Evolutionary conservation across 2,113 vertebrate species (phyloP).

Genomic region (Clarias magur): DNA sequence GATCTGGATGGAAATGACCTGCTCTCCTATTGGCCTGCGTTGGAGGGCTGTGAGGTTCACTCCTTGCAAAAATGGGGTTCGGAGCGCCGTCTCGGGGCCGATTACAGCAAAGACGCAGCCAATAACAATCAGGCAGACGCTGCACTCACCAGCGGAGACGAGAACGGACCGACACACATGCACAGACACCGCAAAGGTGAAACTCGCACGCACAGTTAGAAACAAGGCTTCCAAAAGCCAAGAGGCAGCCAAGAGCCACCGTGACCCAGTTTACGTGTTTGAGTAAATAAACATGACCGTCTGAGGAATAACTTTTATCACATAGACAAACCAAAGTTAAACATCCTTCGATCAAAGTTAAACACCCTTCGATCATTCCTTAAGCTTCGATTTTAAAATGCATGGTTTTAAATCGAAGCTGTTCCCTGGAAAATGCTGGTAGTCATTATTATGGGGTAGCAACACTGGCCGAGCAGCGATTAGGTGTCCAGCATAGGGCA

Average conservation of each 20-base stretch:
- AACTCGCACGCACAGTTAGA: constrained; percentile 5
- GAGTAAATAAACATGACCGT: background rate
- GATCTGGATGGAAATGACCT: constrained; percentile 96
- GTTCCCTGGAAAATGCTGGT: background rate
- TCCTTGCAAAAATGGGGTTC: constrained; percentile 97
- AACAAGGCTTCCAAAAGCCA: background rate
- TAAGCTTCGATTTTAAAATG: no score
- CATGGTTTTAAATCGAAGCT: background rate
- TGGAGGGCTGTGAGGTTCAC: constrained; percentile 87
- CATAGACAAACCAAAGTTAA: background rate
- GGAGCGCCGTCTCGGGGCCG: constrained; percentile 88
- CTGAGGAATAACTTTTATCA: background rate
- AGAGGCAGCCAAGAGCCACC: no score
- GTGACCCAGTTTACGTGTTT: background rate
- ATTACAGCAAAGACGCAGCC: constrained; percentile 89
- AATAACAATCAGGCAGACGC: constrained; percentile 92
- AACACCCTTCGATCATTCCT: background rate
- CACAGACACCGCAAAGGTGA: constrained; percentile 93
- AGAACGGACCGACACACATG: constrained; percentile 83
- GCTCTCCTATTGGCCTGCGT: constrained; percentile 92
- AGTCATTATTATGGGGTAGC: background rate
- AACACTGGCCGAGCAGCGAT: background rate
- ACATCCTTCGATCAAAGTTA: background rate
- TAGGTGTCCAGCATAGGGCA: background rate
- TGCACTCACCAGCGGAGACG: constrained; percentile 92